Evolutionary conservation across 2,113 vertebrate species (phyloP).

Genomic region (Xiphophorus maculatus): DNA sequence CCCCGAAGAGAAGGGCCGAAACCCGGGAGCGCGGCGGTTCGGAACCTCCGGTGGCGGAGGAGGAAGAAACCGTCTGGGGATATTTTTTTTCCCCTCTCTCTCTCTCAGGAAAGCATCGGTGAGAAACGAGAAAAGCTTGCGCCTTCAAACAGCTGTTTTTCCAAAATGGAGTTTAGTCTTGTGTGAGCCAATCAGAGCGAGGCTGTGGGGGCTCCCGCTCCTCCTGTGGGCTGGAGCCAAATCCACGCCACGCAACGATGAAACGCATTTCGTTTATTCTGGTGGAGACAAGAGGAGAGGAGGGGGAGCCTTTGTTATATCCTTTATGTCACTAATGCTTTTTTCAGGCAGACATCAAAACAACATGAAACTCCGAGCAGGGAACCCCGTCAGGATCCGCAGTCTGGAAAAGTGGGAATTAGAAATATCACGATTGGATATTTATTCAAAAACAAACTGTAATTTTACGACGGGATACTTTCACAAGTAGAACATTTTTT

Average conservation of each 20-base stretch:
- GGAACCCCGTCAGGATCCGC: slow-evolving; percentile 8
- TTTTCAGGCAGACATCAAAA: slow-evolving; percentile 33
- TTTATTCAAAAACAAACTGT: no score
- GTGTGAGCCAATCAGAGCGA: slow-evolving; percentile 72
- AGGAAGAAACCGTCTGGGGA: background rate
- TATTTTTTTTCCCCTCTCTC: background rate
- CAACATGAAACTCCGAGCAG: slow-evolving; percentile 15
- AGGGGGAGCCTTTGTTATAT: background rate
- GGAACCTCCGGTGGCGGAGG: rapidly evolving
- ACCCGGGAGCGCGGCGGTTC: slow-evolving; percentile 2
- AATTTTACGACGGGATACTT: no score
- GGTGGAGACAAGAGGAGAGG: no score
- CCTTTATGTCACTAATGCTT: slow-evolving; percentile 18
- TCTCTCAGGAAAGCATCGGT: slow-evolving; percentile 44
- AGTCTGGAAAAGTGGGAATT: no score
- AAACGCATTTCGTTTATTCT: slow-evolving; percentile 11
- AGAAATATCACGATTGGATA: no score
- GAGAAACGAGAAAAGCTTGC: slow-evolving; percentile 63
- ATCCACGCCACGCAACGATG: slow-evolving; percentile 20
- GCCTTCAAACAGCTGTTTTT: slow-evolving; percentile 83
- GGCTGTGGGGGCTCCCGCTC: slow-evolving; percentile 54
- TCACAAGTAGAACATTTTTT: no score
- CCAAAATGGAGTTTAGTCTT: slow-evolving; percentile 82
- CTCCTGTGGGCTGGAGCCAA: slow-evolving; percentile 59
- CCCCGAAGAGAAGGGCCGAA: background rate